Conservation (phyloP, 2,113 vertebrate species). For the Ammodytes marinus region DNA sequence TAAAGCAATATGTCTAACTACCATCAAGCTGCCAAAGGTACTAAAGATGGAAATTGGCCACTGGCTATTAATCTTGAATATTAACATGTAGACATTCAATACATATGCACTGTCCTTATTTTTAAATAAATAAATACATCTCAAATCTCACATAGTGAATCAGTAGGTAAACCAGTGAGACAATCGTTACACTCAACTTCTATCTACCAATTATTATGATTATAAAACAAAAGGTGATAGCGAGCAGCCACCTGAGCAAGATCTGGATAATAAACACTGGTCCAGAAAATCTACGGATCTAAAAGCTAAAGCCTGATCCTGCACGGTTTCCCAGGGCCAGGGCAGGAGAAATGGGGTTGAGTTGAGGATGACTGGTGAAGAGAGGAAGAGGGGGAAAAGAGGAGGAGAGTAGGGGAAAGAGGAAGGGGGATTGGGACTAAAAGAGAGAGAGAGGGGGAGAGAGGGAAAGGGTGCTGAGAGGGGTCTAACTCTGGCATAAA, state of each 20-base stretch:
- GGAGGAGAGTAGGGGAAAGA: slow-evolving; percentile 31
- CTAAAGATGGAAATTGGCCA: background rate
- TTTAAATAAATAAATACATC: no score
- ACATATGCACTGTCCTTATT: no score
- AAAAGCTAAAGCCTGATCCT: slow-evolving; percentile 45
- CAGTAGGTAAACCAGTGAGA: background rate
- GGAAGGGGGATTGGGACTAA: background rate
- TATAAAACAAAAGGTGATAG: slow-evolving; percentile 44
- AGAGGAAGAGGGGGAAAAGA: slow-evolving; percentile 51
- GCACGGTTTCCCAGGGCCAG: slow-evolving; percentile 49
- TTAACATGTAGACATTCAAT: no score
- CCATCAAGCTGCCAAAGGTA: no score
- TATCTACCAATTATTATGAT: slow-evolving; percentile 42
- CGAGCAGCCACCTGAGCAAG: slow-evolving; percentile 48
- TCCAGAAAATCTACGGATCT: slow-evolving; percentile 44
- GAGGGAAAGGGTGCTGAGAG: slow-evolving; percentile 67
- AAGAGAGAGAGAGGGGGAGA: slow-evolving; percentile 35
- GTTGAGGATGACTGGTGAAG: slow-evolving; percentile 70
- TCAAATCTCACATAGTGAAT: background rate
- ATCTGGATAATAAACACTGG: slow-evolving; percentile 54
- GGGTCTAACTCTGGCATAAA: slow-evolving; percentile 83
- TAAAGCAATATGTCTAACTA: no score
- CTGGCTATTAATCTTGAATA: background rate
- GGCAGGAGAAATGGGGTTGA: slow-evolving; percentile 66
- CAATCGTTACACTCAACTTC: slow-evolving; percentile 11